A percentile compares a stretch with the other conserved stretches of the same genome.
Evolutionary conservation across 2,113 vertebrate species (phyloP).

Genomic region (Heliornis fulica): DNA sequence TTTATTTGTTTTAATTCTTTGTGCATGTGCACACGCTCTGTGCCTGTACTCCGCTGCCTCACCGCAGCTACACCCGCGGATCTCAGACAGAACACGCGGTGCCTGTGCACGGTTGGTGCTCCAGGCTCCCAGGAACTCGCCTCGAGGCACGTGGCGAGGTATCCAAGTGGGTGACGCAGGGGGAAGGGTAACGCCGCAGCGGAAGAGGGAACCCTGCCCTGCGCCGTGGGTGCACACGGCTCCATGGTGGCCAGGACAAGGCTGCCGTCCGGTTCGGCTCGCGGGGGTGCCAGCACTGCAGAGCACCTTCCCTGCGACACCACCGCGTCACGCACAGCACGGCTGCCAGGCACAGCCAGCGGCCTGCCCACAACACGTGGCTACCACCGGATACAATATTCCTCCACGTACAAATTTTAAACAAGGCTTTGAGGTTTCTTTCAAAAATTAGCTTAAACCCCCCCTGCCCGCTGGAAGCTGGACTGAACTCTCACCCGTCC

Average conservation of each 20-base stretch:
- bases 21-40: too few relatives aligned
- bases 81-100: not conserved
- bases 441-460: not conserved
- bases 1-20: too few relatives aligned
- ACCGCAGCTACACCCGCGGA: not conserved
- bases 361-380: too few relatives aligned
- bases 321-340: not conserved
- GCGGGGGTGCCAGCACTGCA: constrained; percentile 11
- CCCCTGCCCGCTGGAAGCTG: not conserved
- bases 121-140: constrained; percentile 23
- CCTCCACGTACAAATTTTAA: not conserved
- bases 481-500: not conserved
- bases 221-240: not conserved
- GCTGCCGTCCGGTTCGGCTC: not conserved
- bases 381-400: not conserved
- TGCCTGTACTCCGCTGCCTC: not conserved
- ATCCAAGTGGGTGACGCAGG: too few relatives aligned
- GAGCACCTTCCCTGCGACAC: not conserved
- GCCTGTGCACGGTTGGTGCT: not conserved
- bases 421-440: not conserved
- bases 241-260: not conserved
- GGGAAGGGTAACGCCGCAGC: constrained; percentile 67
- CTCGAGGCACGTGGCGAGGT: too few relatives aligned
- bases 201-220: too few relatives aligned
- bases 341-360: too few relatives aligned